Percentiles rank a stretch among this genome's conserved stretches.
Conservation (phyloP, 2,797 vertebrate genomes). For the Hapalemur alaotrensis region DNA sequence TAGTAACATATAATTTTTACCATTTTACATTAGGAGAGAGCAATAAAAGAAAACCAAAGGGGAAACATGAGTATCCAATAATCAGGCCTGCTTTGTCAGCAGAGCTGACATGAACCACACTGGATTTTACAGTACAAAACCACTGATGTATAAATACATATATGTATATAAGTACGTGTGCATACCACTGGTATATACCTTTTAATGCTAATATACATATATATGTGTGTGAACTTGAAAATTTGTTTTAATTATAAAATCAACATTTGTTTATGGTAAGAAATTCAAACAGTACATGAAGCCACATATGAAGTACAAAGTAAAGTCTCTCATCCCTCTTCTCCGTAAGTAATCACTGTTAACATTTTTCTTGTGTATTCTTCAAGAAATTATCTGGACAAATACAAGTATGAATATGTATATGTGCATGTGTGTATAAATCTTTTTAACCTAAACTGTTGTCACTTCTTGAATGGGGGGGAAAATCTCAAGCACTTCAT, state of each 20-base stretch:
- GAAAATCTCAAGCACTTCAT: background rate
- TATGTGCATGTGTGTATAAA: background rate
- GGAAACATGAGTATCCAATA: constrained; percentile 9
- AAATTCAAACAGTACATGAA: constrained; percentile 15
- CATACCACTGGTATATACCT: background rate
- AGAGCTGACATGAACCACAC: background rate
- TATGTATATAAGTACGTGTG: background rate
- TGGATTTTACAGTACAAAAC: constrained; percentile 23
- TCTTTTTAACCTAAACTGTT: constrained; percentile 7
- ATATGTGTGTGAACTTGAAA: background rate
- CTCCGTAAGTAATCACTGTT: background rate
- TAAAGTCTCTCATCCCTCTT: background rate
- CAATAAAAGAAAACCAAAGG: background rate
- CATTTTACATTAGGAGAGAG: constrained; percentile 2
- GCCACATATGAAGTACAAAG: background rate
- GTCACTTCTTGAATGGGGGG: constrained; percentile 3
- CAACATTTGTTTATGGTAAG: background rate
- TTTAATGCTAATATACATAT: background rate
- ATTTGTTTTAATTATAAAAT: constrained; percentile 36
- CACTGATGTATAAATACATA: background rate
- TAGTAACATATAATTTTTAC: constrained; percentile 29
- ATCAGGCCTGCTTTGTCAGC: background rate
- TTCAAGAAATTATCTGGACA: background rate
- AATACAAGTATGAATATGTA: background rate
- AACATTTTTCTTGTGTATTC: background rate